Conservation (phyloP, 1,140 invertebrate species). For the Bombus waltoni region DNA sequence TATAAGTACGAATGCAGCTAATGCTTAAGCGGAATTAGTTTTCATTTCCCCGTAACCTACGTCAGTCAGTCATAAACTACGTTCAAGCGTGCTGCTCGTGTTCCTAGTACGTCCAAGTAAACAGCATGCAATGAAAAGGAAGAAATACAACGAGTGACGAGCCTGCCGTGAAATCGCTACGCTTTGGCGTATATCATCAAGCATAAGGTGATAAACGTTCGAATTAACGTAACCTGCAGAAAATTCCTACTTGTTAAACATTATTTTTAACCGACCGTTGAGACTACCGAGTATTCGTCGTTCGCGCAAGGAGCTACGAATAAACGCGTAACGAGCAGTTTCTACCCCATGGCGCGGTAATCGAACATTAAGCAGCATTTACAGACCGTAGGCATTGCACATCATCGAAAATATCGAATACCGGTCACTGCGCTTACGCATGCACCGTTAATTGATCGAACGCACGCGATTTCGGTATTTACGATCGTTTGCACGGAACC, state of each 20-base stretch:
- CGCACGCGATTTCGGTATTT: constrained; percentile 47
- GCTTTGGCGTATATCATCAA: not conserved
- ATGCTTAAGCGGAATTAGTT: too few species aligned
- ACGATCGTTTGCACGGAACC: not conserved
- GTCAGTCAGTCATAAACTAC: too few species aligned
- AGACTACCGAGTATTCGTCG: not conserved
- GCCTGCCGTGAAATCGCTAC: not conserved
- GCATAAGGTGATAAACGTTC: not conserved
- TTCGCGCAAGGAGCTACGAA: not conserved
- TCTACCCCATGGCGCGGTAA: constrained; percentile 24
- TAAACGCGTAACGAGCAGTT: not conserved
- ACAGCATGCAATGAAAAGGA: not conserved
- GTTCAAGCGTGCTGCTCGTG: too few species aligned
- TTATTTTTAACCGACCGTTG: not conserved
- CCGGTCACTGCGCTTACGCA: constrained; percentile 12
- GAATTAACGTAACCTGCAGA: not conserved
- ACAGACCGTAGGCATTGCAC: constrained; percentile 24
- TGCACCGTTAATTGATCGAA: constrained; percentile 27
- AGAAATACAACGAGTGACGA: not conserved
- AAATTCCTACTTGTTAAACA: not conserved
- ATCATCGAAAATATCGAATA: constrained; percentile 21
- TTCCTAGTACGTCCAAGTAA: not conserved
- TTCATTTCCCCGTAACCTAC: too few species aligned
- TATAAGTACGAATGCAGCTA: too few species aligned
- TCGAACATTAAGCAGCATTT: constrained; percentile 31